Base-by-base conservation (phyloP, 1,140 invertebrate genomes). In the Potamilus streckersoni region DNA sequence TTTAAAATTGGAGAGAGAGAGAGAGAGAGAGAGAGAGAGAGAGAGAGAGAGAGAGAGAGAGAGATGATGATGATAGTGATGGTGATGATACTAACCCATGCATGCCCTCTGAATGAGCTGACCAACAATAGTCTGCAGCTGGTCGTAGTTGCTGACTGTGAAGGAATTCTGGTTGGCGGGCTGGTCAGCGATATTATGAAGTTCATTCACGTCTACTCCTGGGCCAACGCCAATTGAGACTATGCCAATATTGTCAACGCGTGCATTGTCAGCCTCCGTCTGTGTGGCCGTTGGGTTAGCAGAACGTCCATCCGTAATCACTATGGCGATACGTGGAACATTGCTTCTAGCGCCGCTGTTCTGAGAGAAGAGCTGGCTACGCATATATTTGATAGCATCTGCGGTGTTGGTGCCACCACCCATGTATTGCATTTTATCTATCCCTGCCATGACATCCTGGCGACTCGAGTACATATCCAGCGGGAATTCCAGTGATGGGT, bases 231-330 rank as follows among this genome's bases (percentile, higher is more conserved):
- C 86, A 17, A 88, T 79, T 17, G 83, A 57, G 16, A 80, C 58
- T 49, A 74, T 61, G 49, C 79, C 80, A 70, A 82, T 83, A 60
- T 79, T 75, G 67, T 75, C 69, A 61, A 70, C 19, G 59, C 74
- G 69, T 20, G 79, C 67, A 20, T 64, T 70, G 27, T 79, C 64
- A 5, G 80, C 76, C 63, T 81, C 76, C 6, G 68, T 72, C 31
- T 69, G 67, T 4, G 84, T 86, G 8, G 69, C 56, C 27, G 80
- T 70, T 12, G 71, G 76, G 65, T 84, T 83, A 23, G 83, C 77
- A 8, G 86, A 88, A 6, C 65, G 69, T 1, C 87, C 87, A 69
- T 88, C 86, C 14, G 87, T 89, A 38, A 89, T 71, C 3, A 89
- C 81, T 3, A 87, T 76, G 17, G 75, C 82, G 58, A 86, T 80